Percentiles rank a stretch among this genome's conserved stretches.
Evolutionary conservation across 2,888 invertebrate genomes (phyloP).

Genomic region (Pseudeuparius sepicola): DNA sequence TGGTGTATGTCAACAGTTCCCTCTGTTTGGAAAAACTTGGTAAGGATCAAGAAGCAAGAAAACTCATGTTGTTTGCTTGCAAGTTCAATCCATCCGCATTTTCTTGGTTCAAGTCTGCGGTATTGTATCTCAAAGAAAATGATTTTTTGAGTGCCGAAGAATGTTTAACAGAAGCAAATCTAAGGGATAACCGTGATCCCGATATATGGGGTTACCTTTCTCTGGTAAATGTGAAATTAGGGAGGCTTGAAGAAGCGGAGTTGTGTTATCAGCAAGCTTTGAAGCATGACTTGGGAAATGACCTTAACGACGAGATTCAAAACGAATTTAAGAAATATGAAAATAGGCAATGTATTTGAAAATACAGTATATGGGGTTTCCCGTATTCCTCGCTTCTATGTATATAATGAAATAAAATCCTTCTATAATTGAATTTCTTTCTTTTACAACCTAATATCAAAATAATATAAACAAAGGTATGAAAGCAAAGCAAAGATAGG

Average conservation of each 20-base stretch:
- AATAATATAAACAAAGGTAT: no score
- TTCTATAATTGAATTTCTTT: no score
- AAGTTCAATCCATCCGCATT: slow-evolving; percentile 35
- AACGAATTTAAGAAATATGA: slow-evolving; percentile 16
- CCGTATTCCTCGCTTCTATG: no score
- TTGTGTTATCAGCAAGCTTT: slow-evolving; percentile 34
- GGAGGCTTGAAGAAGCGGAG: slow-evolving; percentile 31
- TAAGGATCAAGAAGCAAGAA: slow-evolving; percentile 31
- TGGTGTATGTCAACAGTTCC: slow-evolving; percentile 32
- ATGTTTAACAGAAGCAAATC: slow-evolving; percentile 36
- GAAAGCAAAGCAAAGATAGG: no score
- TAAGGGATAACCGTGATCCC: slow-evolving; percentile 33
- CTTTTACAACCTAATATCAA: no score
- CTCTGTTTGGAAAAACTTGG: slow-evolving; percentile 27
- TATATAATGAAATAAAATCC: no score
- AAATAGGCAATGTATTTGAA: slow-evolving; percentile 5
- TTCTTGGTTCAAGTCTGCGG: slow-evolving; percentile 33
- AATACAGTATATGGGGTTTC: no score
- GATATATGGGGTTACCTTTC: slow-evolving; percentile 37
- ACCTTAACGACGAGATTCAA: slow-evolving; percentile 9
- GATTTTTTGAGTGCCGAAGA: slow-evolving; percentile 36
- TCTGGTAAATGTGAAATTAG: slow-evolving; percentile 34
- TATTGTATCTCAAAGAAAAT: slow-evolving; percentile 30
- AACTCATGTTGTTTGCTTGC: slow-evolving; percentile 32
- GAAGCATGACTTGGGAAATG: slow-evolving; percentile 24